Evolutionary conservation across 2,888 invertebrate genomes (phyloP).

Genomic region (Limnephilus lunatus): DNA sequence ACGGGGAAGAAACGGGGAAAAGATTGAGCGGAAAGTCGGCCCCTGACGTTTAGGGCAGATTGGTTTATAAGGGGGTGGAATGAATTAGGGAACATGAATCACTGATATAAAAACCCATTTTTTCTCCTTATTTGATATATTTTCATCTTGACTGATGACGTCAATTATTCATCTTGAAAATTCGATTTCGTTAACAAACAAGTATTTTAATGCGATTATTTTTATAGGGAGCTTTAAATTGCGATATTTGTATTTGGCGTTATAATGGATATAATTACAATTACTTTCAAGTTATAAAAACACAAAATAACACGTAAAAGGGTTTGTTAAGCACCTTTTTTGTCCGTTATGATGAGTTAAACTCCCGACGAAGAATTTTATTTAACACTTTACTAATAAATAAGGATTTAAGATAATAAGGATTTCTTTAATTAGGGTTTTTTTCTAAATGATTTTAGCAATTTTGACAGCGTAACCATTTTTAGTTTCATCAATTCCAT

Average conservation of each 20-base stretch:
- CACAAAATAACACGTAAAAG: neutral
- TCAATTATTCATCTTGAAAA: constrained; percentile 39
- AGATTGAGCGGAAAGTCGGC: constrained; percentile 63
- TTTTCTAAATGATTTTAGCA: neutral
- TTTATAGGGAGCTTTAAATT: neutral
- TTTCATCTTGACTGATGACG: constrained; percentile 43
- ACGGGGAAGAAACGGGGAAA: constrained; percentile 44
- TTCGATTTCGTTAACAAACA: constrained; percentile 37
- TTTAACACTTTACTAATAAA: neutral
- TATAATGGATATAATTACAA: neutral
- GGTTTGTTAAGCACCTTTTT: neutral
- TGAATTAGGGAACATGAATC: constrained; percentile 58
- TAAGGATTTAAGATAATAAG: neutral
- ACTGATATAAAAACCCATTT: constrained; percentile 51
- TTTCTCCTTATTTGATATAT: constrained; percentile 38
- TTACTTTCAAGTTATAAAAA: neutral
- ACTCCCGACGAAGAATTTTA: neutral
- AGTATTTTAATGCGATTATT: neutral
- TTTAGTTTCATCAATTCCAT: no score
- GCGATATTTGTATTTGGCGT: neutral
- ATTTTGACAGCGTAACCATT: neutral
- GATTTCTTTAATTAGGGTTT: no score
- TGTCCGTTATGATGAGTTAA: neutral
- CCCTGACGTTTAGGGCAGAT: constrained; percentile 62
- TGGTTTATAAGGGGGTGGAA: constrained; percentile 57